Evolutionary conservation across 2,888 invertebrate genomes (phyloP).

Genomic region (Amiota communis): DNA sequence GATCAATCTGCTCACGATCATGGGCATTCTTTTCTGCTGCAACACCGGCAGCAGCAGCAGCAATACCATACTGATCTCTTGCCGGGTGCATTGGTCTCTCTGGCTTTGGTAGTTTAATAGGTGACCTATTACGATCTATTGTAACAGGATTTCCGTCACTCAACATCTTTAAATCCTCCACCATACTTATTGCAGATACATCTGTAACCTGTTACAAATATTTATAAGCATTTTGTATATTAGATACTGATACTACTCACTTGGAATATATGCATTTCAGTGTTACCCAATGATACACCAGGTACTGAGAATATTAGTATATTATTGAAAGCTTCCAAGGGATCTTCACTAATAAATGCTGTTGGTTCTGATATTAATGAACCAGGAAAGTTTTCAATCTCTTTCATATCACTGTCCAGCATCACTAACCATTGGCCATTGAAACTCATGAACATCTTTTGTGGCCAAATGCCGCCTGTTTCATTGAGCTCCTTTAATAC

Average conservation of each 20-base stretch:
- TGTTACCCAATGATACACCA: constrained; percentile 78
- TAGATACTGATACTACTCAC: constrained; percentile 68
- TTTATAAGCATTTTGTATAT: not conserved
- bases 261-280: constrained; percentile 98
- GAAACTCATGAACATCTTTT: constrained; percentile 93
- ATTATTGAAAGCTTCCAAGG: constrained; percentile 97
- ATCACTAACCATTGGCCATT: constrained; percentile 92
- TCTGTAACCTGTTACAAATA: constrained; percentile 79
- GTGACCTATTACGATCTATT: constrained; percentile 72
- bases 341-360: constrained; percentile 95
- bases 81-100: constrained; percentile 53
- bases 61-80: constrained; percentile 69
- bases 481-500: constrained; percentile 91
- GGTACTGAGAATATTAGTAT: constrained; percentile 96
- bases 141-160: constrained; percentile 77
- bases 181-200: constrained; percentile 86
- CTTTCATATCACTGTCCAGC: constrained; percentile 94
- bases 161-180: constrained; percentile 84
- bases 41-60: constrained; percentile 70
- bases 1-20: constrained; percentile 94
- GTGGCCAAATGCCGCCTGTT: constrained; percentile 98
- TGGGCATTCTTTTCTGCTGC: constrained; percentile 84
- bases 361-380: constrained; percentile 95
- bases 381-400: constrained; percentile 97
- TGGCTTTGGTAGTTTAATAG: constrained; percentile 53